Base-by-base conservation (phyloP, 92 coral and sea anemone genomes). In the Galaxea fascicularis region DNA sequence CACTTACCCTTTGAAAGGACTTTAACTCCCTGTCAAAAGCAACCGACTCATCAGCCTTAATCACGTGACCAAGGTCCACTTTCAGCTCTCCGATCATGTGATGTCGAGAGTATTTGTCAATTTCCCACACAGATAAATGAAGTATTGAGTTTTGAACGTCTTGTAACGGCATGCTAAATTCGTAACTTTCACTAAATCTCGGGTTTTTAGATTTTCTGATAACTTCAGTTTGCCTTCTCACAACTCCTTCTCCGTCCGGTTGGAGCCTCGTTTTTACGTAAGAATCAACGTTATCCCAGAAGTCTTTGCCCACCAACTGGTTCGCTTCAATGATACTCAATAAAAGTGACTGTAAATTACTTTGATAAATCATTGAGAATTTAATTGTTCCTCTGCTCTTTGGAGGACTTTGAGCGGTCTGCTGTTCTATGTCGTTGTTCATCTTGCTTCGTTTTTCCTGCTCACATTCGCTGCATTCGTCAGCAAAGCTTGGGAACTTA, bases 201-300 rank as follows among this genome's bases (percentile, higher is more conserved):
- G 98, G 98, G 52, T 90, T 85, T 51, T 86, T 62, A 3, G 79
- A 77, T 62, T 90, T 94, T 21, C 88, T 85, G 24, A 81, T 46
- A 9, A 94, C 89, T 15, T 90, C 65, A 0, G 95, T 91, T 31
- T 88, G 83, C 56, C 89, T 88, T 68, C 80, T 92, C 26, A 66
- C 76, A 56, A 70, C 73, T 39, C 86, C 92, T 44, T 87, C 86
- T 12, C 60, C 52, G 71, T 92, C 94, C 0, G 95, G 94, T 63
- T 89, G 89, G 8, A 92, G 88, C 60, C 85, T 87, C 71, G 82
- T 54, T 72, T 82, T 90, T 27, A 94, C 92, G 85, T 94, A 94
- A 3, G 95, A 92, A 64, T 94, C 98, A 5, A 92, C 95, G 3
- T 92, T 76, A 57, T 94, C 95, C 98, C 98, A 94, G 81, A 94